Percentiles rank a stretch among this genome's conserved stretches.
Evolutionary conservation across 1,140 invertebrate genomes (phyloP).

Genomic region (Sitodiplosis mosellana): DNA sequence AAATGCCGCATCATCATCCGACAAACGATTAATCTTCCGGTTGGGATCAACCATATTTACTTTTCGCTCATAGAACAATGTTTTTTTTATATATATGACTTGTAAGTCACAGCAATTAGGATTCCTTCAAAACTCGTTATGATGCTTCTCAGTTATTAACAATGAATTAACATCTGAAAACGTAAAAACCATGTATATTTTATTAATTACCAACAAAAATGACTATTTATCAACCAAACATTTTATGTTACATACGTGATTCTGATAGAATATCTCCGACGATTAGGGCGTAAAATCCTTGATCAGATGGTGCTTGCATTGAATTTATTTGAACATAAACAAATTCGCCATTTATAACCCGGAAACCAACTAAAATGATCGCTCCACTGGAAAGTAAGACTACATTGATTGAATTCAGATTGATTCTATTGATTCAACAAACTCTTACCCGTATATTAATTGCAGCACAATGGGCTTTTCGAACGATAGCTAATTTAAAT

Average conservation of each 20-base stretch:
- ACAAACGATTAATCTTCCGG: conserved; percentile 23
- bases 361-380: conserved; percentile 1
- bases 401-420: neutral
- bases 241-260: neutral
- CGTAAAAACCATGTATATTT: neutral
- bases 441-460: neutral
- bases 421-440: no score
- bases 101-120: no score
- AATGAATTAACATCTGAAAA: neutral
- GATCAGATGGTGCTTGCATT: neutral
- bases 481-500: neutral
- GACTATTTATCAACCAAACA: neutral
- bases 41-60: conserved; percentile 22
- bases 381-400: neutral
- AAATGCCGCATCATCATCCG: conserved; percentile 26
- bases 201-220: neutral
- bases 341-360: neutral
- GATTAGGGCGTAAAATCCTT: neutral
- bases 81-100: neutral
- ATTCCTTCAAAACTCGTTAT: neutral
- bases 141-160: neutral
- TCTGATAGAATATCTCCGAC: neutral
- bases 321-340: neutral
- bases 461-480: neutral
- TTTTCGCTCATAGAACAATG: neutral